These are phyloP conservation scores for Poecilia gillii DNA, from an alignment of 2,797 vertebrate species.

Conservation along the genomic window DNA sequence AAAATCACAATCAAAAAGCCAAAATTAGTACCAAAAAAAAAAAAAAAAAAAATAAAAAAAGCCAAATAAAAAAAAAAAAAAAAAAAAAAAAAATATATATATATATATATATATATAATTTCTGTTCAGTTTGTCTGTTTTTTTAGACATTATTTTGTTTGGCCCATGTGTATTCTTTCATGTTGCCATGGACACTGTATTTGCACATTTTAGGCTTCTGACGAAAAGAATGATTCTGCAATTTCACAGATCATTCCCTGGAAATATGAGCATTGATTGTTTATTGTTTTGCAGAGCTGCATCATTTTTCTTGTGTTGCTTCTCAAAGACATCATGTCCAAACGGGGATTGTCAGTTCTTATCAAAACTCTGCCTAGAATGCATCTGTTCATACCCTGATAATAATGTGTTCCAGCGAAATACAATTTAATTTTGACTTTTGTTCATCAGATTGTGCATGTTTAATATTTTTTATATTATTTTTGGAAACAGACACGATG, in stretches of 20 bases:
- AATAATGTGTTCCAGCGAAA: conserved; percentile 8
- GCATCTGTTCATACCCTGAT: background rate
- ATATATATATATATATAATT: too few relatives aligned
- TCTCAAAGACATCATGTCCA: conserved; percentile 6
- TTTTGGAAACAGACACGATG: background rate
- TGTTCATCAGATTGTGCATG: conserved; percentile 13
- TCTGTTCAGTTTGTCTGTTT: background rate
- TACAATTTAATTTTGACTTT: conserved; percentile 11
- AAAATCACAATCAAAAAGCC: too few relatives aligned
- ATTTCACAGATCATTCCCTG: conserved; percentile 13
- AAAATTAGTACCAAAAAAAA: too few relatives aligned
- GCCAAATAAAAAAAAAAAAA: too few relatives aligned
- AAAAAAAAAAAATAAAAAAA: too few relatives aligned
- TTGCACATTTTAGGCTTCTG: conserved; percentile 9
- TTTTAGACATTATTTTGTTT: background rate
- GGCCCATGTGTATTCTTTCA: conserved; percentile 9
- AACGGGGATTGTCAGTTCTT: conserved; percentile 13
- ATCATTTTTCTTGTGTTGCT: conserved; percentile 22
- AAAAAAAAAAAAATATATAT: too few relatives aligned
- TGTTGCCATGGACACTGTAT: conserved; percentile 23
- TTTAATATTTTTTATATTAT: conserved; percentile 5
- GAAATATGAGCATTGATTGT: conserved; percentile 7
- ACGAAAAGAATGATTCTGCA: conserved; percentile 9
- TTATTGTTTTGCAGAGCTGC: conserved; percentile 18
- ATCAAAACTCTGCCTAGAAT: background rate